phyloP scores from a whole-genome alignment of 1,140 invertebrate species.

The Lerema accius region DNA sequence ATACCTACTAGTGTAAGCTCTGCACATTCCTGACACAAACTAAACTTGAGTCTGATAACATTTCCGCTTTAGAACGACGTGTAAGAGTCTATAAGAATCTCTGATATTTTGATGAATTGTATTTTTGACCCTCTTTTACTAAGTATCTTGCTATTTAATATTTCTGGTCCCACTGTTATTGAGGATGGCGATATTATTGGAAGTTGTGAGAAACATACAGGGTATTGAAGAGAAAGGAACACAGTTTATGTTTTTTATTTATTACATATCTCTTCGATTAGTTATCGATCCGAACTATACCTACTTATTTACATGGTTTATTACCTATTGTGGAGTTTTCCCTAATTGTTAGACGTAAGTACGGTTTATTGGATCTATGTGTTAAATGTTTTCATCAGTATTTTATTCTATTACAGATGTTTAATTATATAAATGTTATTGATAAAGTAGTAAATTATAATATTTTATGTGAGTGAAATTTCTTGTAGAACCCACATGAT shows the following conservation, averaged over 20 bases:
- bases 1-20: constrained; percentile 75
- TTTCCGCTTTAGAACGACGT: constrained; percentile 77
- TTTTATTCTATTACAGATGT: constrained; percentile 66
- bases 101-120: constrained; percentile 78
- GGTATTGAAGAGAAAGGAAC: constrained; percentile 62
- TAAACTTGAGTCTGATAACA: constrained; percentile 79
- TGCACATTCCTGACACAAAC: constrained; percentile 77
- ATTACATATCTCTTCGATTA: constrained; percentile 42
- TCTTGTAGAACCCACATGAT: constrained; percentile 52
- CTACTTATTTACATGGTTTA: constrained; percentile 34
- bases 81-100: constrained; percentile 68
- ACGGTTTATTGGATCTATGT: constrained; percentile 55
- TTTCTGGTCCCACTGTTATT: constrained; percentile 64
- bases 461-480: constrained; percentile 66
- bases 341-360: constrained; percentile 57
- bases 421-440: constrained; percentile 68
- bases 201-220: constrained; percentile 74
- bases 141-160: constrained; percentile 67
- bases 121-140: constrained; percentile 78
- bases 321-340: constrained; percentile 58
- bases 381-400: constrained; percentile 76
- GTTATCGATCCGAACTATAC: constrained; percentile 26
- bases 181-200: constrained; percentile 51
- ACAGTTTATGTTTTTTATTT: constrained; percentile 46
- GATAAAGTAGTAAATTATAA: constrained; percentile 62